Conservation (phyloP, 2,888 invertebrate genomes). For the Rhingia campestris region DNA sequence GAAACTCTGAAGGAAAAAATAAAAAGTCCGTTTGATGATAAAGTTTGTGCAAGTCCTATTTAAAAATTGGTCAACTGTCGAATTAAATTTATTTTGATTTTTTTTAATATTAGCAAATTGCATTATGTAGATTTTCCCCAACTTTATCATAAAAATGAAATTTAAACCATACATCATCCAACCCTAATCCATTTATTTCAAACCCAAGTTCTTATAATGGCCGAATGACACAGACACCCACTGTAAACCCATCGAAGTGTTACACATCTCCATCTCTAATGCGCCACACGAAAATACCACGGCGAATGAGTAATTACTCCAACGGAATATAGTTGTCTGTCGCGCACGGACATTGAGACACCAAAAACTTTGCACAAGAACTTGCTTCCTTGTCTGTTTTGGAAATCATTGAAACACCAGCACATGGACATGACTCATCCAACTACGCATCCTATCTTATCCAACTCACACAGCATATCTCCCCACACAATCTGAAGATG, state of each 20-base stretch:
- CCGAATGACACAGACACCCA: constrained; percentile 42
- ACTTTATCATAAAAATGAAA: too few species aligned
- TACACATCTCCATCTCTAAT: constrained; percentile 27
- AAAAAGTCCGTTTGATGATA: too few species aligned
- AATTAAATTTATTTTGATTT: too few species aligned
- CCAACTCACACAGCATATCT: constrained; percentile 32
- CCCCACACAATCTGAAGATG: constrained; percentile 7
- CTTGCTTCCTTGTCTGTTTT: constrained; percentile 17
- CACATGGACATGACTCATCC: constrained; percentile 50
- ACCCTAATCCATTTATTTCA: neutral
- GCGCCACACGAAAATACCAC: constrained; percentile 11
- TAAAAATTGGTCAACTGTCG: too few species aligned
- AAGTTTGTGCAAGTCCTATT: too few species aligned
- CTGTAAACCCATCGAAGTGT: constrained; percentile 43
- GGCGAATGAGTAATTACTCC: constrained; percentile 58
- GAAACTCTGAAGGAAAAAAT: too few species aligned
- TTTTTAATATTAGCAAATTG: too few species aligned
- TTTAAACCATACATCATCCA: neutral
- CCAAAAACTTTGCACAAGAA: constrained; percentile 37
- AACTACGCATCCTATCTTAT: constrained; percentile 56
- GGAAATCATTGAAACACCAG: neutral
- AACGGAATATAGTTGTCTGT: constrained; percentile 36
- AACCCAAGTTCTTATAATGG: neutral
- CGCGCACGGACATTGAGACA: constrained; percentile 29
- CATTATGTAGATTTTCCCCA: neutral